Conservation (phyloP, 2,797 vertebrate genomes). For the Chelonia mydas region DNA sequence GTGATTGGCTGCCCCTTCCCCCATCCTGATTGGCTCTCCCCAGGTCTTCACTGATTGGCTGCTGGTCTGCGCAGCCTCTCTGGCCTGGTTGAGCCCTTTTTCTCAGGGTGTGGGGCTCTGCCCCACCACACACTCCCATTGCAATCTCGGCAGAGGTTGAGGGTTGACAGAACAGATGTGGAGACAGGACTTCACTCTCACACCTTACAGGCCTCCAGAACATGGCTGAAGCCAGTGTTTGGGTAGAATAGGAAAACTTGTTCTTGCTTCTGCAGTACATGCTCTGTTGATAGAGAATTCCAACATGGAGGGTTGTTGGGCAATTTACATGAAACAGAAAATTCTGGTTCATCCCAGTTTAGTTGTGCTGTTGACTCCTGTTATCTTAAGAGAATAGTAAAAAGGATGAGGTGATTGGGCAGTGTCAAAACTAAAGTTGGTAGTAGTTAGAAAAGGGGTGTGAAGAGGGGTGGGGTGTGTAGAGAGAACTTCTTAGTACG, state of each 20-base stretch:
- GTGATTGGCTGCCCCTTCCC: too few relatives aligned
- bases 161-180: conserved; percentile 6
- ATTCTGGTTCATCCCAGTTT: neutral
- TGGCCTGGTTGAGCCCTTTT: too few relatives aligned
- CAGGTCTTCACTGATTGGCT: too few relatives aligned
- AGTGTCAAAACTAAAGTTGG: neutral
- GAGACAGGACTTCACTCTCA: neutral
- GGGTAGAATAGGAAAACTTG: conserved; percentile 40
- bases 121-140: neutral
- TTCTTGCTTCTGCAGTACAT: conserved; percentile 28
- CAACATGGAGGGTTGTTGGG: neutral
- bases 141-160: conserved; percentile 10
- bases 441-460: neutral
- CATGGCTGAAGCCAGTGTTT: neutral
- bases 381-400: neutral
- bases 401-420: neutral
- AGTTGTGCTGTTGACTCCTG: neutral
- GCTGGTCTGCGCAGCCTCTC: too few relatives aligned
- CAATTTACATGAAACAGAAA: neutral
- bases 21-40: too few relatives aligned
- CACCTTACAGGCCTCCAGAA: conserved; percentile 35
- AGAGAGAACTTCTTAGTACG: neutral
- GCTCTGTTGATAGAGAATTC: neutral
- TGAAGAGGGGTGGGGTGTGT: neutral
- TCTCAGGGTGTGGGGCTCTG: too few relatives aligned